phyloP scores from a whole-genome alignment of 2,888 invertebrate species.

The Ophioninae sp. region DNA sequence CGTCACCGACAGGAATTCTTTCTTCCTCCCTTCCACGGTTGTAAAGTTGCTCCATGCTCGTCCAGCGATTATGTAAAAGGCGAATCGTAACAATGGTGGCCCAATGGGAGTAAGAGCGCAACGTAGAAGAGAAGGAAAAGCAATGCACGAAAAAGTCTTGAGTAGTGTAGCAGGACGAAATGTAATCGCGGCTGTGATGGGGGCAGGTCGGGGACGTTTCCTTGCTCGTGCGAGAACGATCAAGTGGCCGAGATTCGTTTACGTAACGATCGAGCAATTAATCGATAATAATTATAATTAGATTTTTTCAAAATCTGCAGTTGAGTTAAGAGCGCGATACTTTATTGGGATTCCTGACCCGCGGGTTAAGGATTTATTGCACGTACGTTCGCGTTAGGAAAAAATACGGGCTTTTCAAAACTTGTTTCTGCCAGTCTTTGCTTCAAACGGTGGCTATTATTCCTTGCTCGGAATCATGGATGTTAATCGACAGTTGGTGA shows the following conservation, averaged over 20 bases:
- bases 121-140: slow-evolving; percentile 14
- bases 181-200: slow-evolving; percentile 41
- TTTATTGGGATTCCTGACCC: slow-evolving; percentile 70
- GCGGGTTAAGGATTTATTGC: slow-evolving; percentile 59
- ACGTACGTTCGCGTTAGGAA: slow-evolving; percentile 5
- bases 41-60: slow-evolving; percentile 48
- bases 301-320: slow-evolving; percentile 45
- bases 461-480: not conserved
- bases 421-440: not conserved
- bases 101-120: slow-evolving; percentile 26
- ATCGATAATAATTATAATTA: slow-evolving; percentile 70
- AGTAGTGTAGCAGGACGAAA: slow-evolving; percentile 37
- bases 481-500: not conserved
- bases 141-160: slow-evolving; percentile 27
- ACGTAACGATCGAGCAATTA: slow-evolving; percentile 61
- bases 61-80: slow-evolving; percentile 59
- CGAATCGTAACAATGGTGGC: slow-evolving; percentile 56
- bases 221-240: slow-evolving; percentile 39
- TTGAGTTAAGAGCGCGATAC: slow-evolving; percentile 42
- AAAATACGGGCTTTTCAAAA: not conserved
- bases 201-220: slow-evolving; percentile 52
- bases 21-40: slow-evolving; percentile 9
- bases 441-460: not conserved
- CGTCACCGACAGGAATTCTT: slow-evolving; percentile 14
- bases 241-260: slow-evolving; percentile 38